Evolutionary conservation across 2,113 vertebrate genomes (phyloP).

Genomic region (Oreocharis arfaki): DNA sequence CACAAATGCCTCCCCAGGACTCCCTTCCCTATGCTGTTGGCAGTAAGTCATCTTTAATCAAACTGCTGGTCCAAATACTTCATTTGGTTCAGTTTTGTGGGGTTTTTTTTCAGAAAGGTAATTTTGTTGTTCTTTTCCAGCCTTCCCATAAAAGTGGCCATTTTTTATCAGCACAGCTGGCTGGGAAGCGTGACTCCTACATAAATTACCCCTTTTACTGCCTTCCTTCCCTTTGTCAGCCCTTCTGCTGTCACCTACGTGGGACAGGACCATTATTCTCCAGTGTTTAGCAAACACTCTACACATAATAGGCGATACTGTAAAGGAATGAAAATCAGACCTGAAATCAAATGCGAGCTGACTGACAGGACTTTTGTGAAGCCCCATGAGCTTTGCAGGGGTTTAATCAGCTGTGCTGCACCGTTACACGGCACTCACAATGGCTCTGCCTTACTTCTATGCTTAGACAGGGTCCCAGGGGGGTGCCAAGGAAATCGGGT

Average conservation of each 20-base stretch:
- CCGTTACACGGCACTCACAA: background rate
- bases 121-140: slow-evolving; percentile 6
- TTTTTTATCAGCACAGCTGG: slow-evolving; percentile 36
- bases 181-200: background rate
- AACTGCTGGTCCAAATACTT: background rate
- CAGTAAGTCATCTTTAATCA: background rate
- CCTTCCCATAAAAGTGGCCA: background rate
- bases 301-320: background rate
- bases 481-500: background rate
- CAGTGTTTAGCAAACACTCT: slow-evolving; percentile 18
- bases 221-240: slow-evolving; percentile 27
- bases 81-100: background rate
- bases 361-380: slow-evolving; percentile 3
- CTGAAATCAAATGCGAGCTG: background rate
- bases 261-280: slow-evolving; percentile 21
- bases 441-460: background rate
- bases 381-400: background rate
- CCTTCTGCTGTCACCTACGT: background rate
- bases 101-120: background rate
- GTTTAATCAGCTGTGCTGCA: background rate
- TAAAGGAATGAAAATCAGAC: slow-evolving; percentile 27
- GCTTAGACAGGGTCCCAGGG: background rate
- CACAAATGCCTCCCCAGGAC: background rate
- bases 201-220: slow-evolving; percentile 36
- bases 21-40: background rate